Conservation (phyloP, 2,888 invertebrate species). For the Ichneumoninae sp. region DNA sequence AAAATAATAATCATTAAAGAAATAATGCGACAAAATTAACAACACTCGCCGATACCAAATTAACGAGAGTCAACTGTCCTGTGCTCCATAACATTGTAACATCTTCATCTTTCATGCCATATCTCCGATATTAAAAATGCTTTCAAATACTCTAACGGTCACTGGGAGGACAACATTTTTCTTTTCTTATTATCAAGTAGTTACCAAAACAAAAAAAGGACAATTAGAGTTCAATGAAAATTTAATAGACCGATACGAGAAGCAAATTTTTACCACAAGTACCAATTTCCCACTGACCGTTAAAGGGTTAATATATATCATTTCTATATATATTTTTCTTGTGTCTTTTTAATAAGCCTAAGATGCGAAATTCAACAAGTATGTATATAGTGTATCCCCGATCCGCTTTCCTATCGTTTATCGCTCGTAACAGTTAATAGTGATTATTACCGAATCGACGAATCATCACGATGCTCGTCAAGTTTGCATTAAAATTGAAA, state of each 20-base stretch:
- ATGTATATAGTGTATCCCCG: constrained; percentile 6
- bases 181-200: neutral
- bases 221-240: neutral
- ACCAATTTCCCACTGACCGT: neutral
- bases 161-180: neutral
- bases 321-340: constrained; percentile 16
- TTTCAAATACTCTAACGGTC: constrained; percentile 8
- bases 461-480: neutral
- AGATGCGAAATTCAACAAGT: constrained; percentile 52
- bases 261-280: neutral
- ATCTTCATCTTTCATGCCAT: neutral
- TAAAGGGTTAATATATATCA: constrained; percentile 9
- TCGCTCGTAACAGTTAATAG: neutral
- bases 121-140: constrained; percentile 19
- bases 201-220: neutral
- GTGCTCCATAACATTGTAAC: neutral
- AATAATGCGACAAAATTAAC: neutral
- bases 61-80: neutral
- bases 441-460: constrained; percentile 6
- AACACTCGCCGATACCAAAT: neutral
- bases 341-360: constrained; percentile 10
- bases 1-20: neutral
- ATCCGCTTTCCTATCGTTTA: constrained; percentile 10
- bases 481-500: neutral
- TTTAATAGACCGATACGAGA: neutral